A percentile compares a stretch with the other conserved stretches of the same genome.
These are phyloP conservation scores for Pyrocoelia pectoralis DNA, from an alignment of 2,888 invertebrate species.

Conservation along the genomic window DNA sequence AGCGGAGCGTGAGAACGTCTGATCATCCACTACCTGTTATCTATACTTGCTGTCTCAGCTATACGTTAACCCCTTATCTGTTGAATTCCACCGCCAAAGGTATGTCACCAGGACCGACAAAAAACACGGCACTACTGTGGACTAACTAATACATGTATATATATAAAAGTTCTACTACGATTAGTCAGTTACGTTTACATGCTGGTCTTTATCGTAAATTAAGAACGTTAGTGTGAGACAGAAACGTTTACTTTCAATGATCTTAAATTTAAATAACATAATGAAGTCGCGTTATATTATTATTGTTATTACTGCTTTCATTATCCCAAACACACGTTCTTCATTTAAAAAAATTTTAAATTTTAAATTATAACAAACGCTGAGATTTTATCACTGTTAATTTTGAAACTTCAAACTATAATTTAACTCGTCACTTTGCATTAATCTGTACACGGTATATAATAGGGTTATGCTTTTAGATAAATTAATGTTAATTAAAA, in stretches of 20 bases:
- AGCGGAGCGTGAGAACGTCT: constrained; percentile 55
- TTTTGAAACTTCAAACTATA: too few species aligned
- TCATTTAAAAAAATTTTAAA: background rate
- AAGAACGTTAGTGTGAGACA: background rate
- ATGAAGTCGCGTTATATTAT: constrained; percentile 44
- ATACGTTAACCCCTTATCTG: constrained; percentile 60
- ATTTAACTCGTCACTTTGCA: too few species aligned
- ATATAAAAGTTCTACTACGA: constrained; percentile 40
- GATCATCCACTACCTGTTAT: constrained; percentile 54
- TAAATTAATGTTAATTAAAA: too few species aligned
- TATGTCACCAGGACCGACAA: constrained; percentile 58
- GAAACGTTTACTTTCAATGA: background rate
- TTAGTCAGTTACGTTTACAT: constrained; percentile 29
- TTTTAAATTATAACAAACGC: background rate
- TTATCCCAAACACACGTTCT: constrained; percentile 10
- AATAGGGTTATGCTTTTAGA: too few species aligned
- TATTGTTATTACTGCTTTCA: constrained; percentile 44
- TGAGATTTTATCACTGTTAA: background rate
- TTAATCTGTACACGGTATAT: too few species aligned
- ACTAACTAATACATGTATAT: constrained; percentile 48
- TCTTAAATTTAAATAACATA: constrained; percentile 32
- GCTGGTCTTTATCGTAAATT: constrained; percentile 19
- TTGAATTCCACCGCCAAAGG: constrained; percentile 56
- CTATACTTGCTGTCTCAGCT: constrained; percentile 54
- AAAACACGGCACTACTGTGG: constrained; percentile 55